A percentile compares a stretch with the other conserved stretches of the same genome.
These are phyloP conservation scores for Odobenus rosmarus DNA, from an alignment of 2,113 vertebrate genomes.

Conservation along the genomic window DNA sequence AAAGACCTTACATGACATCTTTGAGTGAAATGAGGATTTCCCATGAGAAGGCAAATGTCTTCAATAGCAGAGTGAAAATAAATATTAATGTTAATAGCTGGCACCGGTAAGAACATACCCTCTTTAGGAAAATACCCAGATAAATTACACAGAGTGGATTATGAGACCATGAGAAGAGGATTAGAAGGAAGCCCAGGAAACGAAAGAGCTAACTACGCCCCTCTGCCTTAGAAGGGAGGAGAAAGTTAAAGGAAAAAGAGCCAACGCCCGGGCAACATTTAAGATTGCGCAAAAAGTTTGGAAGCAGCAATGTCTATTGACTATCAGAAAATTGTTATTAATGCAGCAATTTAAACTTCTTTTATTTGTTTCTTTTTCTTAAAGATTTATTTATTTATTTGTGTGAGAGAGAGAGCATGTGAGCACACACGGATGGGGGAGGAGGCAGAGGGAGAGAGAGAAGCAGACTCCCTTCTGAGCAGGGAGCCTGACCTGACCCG, in stretches of 20 bases:
- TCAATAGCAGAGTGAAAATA: constrained; percentile 50
- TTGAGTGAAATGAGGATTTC: constrained; percentile 65
- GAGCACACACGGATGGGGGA: too few relatives aligned
- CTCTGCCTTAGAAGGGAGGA: neutral
- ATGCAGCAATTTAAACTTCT: neutral
- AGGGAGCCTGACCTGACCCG: too few relatives aligned
- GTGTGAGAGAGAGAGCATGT: accelerated
- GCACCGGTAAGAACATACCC: constrained; percentile 19
- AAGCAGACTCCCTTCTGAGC: neutral
- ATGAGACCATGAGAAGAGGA: constrained; percentile 1
- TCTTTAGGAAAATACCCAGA: constrained; percentile 49
- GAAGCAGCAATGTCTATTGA: neutral
- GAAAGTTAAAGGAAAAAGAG: neutral
- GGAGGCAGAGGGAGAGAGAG: neutral
- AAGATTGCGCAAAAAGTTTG: neutral
- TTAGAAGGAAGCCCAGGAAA: neutral
- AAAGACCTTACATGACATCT: constrained; percentile 26
- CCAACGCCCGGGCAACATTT: neutral
- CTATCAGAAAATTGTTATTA: constrained; percentile 13
- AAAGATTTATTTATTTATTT: neutral
- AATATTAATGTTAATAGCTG: constrained; percentile 63
- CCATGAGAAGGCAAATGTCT: constrained; percentile 48
- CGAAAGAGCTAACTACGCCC: neutral
- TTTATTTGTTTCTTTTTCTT: neutral
- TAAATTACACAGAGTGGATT: constrained; percentile 28